phyloP scores from a whole-genome alignment of 2,113 vertebrate species.

The Lasiurus cinereus region DNA sequence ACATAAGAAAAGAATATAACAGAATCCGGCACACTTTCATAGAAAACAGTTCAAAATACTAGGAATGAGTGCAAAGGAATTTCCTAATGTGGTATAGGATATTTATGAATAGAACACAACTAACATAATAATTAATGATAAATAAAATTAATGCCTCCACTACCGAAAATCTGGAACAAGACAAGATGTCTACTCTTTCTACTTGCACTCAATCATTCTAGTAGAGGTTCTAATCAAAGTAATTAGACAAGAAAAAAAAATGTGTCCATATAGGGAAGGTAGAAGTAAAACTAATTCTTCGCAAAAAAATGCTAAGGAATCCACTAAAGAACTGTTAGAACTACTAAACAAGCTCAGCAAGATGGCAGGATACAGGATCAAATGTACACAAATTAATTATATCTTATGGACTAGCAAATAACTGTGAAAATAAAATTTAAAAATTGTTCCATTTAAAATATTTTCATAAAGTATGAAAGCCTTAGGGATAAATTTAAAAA shows the following conservation, averaged over 20 bases:
- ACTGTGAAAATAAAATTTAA: background rate
- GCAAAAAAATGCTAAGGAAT: background rate
- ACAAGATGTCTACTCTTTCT: background rate
- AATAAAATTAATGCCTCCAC: background rate
- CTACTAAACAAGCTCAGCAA: background rate
- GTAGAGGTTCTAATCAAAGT: background rate
- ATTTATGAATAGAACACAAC: background rate
- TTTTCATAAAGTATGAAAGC: background rate
- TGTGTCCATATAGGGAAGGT: background rate
- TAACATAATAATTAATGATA: background rate
- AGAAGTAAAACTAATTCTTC: background rate
- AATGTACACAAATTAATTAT: background rate
- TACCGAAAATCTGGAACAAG: background rate
- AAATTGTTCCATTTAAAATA: background rate
- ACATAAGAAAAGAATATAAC: background rate
- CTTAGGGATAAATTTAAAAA: background rate
- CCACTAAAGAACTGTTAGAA: background rate
- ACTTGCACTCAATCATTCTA: background rate
- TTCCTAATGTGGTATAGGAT: background rate
- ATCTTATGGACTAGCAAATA: background rate
- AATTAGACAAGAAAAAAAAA: background rate
- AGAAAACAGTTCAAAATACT: background rate
- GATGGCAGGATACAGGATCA: background rate
- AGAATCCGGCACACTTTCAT: background rate
- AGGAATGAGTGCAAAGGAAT: background rate